phyloP scores from a whole-genome alignment of 2,797 vertebrate species.

The Gobio occitaniae region DNA sequence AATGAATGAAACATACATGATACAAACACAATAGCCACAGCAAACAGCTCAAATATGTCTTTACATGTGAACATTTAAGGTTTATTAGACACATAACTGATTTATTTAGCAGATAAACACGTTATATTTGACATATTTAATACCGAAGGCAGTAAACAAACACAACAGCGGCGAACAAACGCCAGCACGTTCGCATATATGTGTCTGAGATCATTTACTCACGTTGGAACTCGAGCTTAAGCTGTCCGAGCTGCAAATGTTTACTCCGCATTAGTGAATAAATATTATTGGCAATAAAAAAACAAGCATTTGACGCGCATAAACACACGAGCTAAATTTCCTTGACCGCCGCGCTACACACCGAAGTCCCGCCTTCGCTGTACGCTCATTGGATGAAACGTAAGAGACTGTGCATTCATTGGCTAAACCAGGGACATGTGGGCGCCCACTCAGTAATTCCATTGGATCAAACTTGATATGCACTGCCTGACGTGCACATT shows the following conservation, averaged over 20 bases:
- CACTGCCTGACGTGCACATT: background rate
- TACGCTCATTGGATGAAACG: constrained; percentile 38
- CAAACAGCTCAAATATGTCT: background rate
- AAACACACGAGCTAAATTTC: background rate
- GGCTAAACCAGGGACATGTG: background rate
- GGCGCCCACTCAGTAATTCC: background rate
- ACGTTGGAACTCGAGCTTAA: background rate
- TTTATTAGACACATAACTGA: background rate
- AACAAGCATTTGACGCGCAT: background rate
- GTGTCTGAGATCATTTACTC: background rate
- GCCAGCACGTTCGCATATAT: background rate
- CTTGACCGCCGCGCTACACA: constrained; percentile 48
- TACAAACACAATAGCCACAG: background rate
- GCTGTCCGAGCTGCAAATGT: background rate
- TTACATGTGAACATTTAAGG: background rate
- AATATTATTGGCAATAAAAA: background rate
- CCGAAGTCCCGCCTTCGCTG: constrained; percentile 28
- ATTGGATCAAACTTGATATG: constrained; percentile 28
- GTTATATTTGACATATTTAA: background rate
- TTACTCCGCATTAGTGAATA: background rate
- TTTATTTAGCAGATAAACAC: background rate
- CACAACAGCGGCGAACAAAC: background rate
- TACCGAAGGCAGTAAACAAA: background rate
- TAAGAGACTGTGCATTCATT: background rate
- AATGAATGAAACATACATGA: background rate